phyloP scores from a whole-genome alignment of 2,113 vertebrate genomes.

The Mixornis gularis region DNA sequence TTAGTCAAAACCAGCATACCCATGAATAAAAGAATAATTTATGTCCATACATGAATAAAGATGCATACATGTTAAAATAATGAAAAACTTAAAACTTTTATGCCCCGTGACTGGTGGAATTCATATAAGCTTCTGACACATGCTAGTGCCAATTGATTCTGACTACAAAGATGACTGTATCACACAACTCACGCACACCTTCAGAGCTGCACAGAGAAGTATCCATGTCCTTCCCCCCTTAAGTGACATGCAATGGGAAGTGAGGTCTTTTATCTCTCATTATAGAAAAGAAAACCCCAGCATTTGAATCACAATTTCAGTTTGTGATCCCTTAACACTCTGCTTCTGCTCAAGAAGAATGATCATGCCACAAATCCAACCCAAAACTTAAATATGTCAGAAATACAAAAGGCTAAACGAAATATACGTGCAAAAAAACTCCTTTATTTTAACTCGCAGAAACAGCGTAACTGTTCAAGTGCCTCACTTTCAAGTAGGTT shows the following conservation, averaged over 20 bases:
- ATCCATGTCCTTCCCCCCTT: neutral
- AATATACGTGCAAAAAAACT: neutral
- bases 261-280: neutral
- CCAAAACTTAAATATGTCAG: neutral
- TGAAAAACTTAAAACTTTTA: neutral
- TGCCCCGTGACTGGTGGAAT: neutral
- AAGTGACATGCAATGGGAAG: neutral
- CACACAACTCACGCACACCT: neutral
- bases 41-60: neutral
- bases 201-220: neutral
- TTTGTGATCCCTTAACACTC: neutral
- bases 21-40: neutral
- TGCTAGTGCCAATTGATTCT: neutral
- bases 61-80: neutral
- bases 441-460: neutral
- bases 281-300: rapidly evolving
- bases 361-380: neutral
- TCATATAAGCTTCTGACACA: neutral
- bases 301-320: neutral
- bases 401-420: neutral
- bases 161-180: neutral
- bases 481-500: slow-evolving; percentile 1
- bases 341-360: neutral
- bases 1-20: slow-evolving; percentile 35
- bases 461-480: neutral